Base-by-base conservation (phyloP, 2,797 vertebrate species). In the Decapterus maruadsi region DNA sequence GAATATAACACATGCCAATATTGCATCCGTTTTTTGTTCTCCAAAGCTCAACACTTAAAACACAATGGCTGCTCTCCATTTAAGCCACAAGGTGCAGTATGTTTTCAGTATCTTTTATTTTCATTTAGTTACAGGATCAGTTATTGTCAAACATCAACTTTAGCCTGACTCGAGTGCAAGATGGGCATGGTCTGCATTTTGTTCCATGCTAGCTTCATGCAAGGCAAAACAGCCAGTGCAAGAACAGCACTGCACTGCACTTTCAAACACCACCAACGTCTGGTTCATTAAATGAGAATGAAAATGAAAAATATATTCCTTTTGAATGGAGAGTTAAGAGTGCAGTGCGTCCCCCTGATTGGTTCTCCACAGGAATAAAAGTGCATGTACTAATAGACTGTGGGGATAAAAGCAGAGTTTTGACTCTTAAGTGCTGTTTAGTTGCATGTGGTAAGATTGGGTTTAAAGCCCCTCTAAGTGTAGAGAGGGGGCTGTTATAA, bases 11-110 rank as follows among this genome's bases (percentile, higher is more conserved):
- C 75, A 85, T 78, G 82, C 83, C 83, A 78, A 73, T 75, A 82
- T 72, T 85, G 79, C 81, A 89, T 80, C 75, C 59, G 45, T 78
- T 26, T 83, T 83, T 86, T 90, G 87, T 83, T 85, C 81, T 84
- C 34, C 63, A 71, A 81, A 69, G 68, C 80, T 72, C 60, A 78
- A 70, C 56, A 67, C 48, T 85, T 75, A 31, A 81, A 76, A 86
- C 72, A 74, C 57, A 72, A 82, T 55, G 43, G 76, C 75, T 80
- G 59, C 61, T 85, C 83, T 82, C 19, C 70, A 48, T 58, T 78
- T 73, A 71, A 75, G 77, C 83, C 78, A 81, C 82, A 87, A 83
- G 86, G 87, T 89, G 85, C 84, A 75, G 65, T 69, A 6, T 72
- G 59, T 71, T 40, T 48, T 60, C 31, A 61, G 22, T 50, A 62